A percentile compares a stretch with the other conserved stretches of the same genome.
These are phyloP conservation scores for Oncopodura yosiiana DNA, from an alignment of 1,140 invertebrate genomes.

Conservation along the genomic window DNA sequence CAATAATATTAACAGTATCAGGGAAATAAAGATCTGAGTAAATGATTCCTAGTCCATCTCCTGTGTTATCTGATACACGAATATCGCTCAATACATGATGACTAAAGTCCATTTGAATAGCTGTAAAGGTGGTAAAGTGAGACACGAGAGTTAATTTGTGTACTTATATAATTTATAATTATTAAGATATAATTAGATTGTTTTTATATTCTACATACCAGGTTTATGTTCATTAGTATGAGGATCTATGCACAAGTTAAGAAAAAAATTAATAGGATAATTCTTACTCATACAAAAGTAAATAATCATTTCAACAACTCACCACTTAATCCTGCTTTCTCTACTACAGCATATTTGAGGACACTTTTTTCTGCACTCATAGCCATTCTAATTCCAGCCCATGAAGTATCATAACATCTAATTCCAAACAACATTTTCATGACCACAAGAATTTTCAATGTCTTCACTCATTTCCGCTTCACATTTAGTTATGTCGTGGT, in stretches of 20 bases:
- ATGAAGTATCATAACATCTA: constrained; percentile 76
- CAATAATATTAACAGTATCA: constrained; percentile 71
- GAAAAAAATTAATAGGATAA: no score
- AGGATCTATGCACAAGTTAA: no score
- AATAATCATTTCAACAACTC: no score
- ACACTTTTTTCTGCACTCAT: constrained; percentile 74
- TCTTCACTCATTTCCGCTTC: constrained; percentile 61
- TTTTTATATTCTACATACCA: constrained; percentile 42
- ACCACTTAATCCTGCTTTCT: constrained; percentile 85
- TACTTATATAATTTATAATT: not conserved
- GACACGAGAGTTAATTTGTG: not conserved
- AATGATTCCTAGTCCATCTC: constrained; percentile 76
- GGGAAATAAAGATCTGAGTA: constrained; percentile 81
- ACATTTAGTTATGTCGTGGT: constrained; percentile 84
- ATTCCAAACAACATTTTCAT: constrained; percentile 79
- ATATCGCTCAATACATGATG: constrained; percentile 80
- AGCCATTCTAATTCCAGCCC: constrained; percentile 84
- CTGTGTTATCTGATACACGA: constrained; percentile 65
- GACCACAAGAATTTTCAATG: constrained; percentile 81
- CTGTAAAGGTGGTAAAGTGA: constrained; percentile 41
- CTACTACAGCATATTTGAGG: constrained; percentile 77
- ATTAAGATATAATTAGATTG: not conserved
- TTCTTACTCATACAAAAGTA: no score
- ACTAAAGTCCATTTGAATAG: constrained; percentile 92
- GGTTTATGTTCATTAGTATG: constrained; percentile 79